Evolutionary conservation across 2,113 vertebrate species (phyloP).

Genomic region (Hydropotes inermis): DNA sequence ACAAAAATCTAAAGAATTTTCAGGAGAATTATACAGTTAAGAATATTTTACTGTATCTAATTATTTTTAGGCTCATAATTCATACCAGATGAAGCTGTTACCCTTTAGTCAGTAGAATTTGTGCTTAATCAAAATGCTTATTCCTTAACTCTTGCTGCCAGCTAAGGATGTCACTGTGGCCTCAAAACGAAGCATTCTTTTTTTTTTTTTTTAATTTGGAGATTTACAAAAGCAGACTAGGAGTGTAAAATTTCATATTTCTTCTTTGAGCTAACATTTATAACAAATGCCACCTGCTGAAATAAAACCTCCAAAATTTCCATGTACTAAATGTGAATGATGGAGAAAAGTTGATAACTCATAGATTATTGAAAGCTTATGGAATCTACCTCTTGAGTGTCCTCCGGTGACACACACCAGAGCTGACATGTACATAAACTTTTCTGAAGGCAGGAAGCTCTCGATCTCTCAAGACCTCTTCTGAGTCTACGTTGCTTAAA

Average conservation of each 20-base stretch:
- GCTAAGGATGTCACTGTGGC: neutral
- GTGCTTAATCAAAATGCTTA: neutral
- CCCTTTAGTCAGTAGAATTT: neutral
- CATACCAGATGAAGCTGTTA: neutral
- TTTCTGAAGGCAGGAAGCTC: neutral
- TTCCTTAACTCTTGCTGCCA: neutral
- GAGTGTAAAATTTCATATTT: constrained; percentile 49
- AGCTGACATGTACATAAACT: neutral
- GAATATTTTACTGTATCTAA: neutral
- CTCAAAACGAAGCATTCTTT: constrained; percentile 4
- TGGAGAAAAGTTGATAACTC: neutral
- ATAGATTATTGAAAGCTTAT: neutral
- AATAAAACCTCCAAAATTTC: constrained; percentile 58
- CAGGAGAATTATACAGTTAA: constrained; percentile 17
- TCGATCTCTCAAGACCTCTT: neutral
- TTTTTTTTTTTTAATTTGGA: constrained; percentile 19
- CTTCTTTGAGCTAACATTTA: constrained; percentile 38
- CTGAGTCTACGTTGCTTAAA: neutral
- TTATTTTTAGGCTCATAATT: constrained; percentile 31
- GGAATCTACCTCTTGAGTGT: neutral
- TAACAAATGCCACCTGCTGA: constrained; percentile 57
- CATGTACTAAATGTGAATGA: constrained; percentile 7
- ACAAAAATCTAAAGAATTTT: constrained; percentile 8
- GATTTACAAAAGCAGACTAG: constrained; percentile 38
- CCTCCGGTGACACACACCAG: neutral